Base-by-base conservation (phyloP, 2,113 vertebrate genomes). In the Nibea albiflora region DNA sequence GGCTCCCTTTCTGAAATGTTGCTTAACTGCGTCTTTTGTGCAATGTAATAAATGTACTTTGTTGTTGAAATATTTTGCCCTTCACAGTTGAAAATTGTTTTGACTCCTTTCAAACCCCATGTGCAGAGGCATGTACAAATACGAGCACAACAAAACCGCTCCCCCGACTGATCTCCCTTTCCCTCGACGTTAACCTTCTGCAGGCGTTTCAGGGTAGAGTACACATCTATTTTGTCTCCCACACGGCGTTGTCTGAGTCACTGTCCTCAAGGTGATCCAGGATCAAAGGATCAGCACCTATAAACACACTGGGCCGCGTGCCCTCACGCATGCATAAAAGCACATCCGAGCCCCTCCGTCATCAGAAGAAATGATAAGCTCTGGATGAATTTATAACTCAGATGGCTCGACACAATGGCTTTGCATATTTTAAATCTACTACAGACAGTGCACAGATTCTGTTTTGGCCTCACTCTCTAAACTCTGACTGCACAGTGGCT, bases 211-310 rank as follows among this genome's bases (percentile, higher is more conserved):
- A 24, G 58, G 26, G 39, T 22, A 56, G 26, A 78, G 60, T 49
- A n/a, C 44, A 69, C 72, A 75, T 66, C 47, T 63, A 57, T 65
- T 76, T 54, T 53, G 49, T 44, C 64, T 76, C 53, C 66, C 50
- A 68, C 35, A 39, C 35, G 73, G 31, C 8, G 6, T 26, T 46
- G 74, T 69, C 52, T 76, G 61, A 87, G 78, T 78, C n/a, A 57
- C 80, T 73, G 56, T 84, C 74, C 80, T 87, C 80, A 76, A 84
- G 83, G 86, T 85, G 86, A 83, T 85, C 58, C 56, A 11, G 88
- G 84, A 85, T 88, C 76, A 89, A 75, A 80, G 76, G 47, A 77
- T 76, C 73, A 3, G 61, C 52, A 5, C 12, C 20, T 70, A 53
- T 26, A 17, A 78, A 84, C 80, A 86, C 73, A 73, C 22, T 4